A percentile compares a stretch with the other conserved stretches of the same genome.
Conservation (phyloP, 2,888 invertebrate species). For the Asteroscopus sphinx region DNA sequence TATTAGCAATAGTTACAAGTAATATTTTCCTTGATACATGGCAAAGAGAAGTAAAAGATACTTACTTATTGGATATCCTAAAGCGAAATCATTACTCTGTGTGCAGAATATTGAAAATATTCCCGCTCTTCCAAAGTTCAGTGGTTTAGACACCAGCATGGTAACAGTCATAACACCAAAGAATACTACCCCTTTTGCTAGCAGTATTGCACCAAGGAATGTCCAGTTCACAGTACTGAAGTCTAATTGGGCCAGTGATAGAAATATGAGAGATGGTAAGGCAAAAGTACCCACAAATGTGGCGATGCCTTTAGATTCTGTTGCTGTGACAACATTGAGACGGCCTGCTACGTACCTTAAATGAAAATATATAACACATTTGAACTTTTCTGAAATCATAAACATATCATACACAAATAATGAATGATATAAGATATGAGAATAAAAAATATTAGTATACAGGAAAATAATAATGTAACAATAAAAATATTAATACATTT, state of each 20-base stretch:
- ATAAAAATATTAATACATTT: too few species aligned
- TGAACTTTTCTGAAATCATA: background rate
- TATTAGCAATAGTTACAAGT: too few species aligned
- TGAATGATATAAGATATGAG: background rate
- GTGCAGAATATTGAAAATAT: conserved; percentile 98
- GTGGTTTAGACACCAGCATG: conserved; percentile 94
- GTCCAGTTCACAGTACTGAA: conserved; percentile 96
- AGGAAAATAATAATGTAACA: too few species aligned
- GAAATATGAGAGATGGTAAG: conserved; percentile 97
- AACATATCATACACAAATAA: background rate
- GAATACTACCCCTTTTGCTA: conserved; percentile 96
- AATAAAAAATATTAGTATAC: too few species aligned
- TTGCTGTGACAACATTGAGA: conserved; percentile 94
- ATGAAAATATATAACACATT: conserved; percentile 1
- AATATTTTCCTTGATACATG: background rate
- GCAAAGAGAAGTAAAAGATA: conserved; percentile 36
- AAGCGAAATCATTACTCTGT: conserved; percentile 99
- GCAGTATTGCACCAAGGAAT: conserved; percentile 95
- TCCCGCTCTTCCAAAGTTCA: conserved; percentile 95
- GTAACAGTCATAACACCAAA: conserved; percentile 94
- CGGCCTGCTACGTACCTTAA: conserved; percentile 95
- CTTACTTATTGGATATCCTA: conserved; percentile 98
- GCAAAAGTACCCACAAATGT: conserved; percentile 98
- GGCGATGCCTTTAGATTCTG: conserved; percentile 96
- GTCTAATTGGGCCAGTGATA: conserved; percentile 95